phyloP scores from a whole-genome alignment of 1,140 invertebrate species.

The Caerostris extrusa region DNA sequence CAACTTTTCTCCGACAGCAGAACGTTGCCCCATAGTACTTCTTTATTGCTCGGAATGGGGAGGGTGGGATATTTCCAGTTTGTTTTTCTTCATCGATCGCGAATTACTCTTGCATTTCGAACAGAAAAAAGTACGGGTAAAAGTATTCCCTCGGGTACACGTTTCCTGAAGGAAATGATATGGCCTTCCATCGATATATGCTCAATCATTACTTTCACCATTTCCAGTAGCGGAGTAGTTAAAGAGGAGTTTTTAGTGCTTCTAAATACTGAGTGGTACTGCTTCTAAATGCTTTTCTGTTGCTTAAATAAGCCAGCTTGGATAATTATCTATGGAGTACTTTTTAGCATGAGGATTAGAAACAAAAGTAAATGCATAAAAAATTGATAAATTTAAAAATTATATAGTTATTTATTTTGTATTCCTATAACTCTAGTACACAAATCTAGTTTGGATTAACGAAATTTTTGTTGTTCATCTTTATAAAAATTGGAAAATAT shows the following conservation, averaged over 20 bases:
- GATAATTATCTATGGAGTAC: neutral
- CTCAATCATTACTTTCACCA: neutral
- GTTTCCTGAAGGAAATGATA: neutral
- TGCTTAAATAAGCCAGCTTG: neutral
- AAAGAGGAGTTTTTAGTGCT: neutral
- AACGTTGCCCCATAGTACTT: neutral
- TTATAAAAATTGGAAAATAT: too few species aligned
- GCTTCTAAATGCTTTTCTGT: neutral
- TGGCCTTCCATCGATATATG: neutral
- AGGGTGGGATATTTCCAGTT: neutral
- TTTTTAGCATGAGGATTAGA: neutral
- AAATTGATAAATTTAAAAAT: too few species aligned
- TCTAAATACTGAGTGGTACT: neutral
- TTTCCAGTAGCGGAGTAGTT: neutral
- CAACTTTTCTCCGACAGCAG: neutral
- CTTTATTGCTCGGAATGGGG: neutral
- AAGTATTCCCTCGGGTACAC: neutral
- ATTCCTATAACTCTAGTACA: too few species aligned
- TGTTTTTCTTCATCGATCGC: slow-evolving; percentile 29
- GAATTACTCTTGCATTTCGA: slow-evolving; percentile 31
- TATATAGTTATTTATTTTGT: too few species aligned
- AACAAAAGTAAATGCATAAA: neutral
- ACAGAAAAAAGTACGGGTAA: neutral
- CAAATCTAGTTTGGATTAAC: too few species aligned
- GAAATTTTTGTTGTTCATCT: too few species aligned